phyloP scores from a whole-genome alignment of 2,113 vertebrate genomes.

The Zosterops pallidus region DNA sequence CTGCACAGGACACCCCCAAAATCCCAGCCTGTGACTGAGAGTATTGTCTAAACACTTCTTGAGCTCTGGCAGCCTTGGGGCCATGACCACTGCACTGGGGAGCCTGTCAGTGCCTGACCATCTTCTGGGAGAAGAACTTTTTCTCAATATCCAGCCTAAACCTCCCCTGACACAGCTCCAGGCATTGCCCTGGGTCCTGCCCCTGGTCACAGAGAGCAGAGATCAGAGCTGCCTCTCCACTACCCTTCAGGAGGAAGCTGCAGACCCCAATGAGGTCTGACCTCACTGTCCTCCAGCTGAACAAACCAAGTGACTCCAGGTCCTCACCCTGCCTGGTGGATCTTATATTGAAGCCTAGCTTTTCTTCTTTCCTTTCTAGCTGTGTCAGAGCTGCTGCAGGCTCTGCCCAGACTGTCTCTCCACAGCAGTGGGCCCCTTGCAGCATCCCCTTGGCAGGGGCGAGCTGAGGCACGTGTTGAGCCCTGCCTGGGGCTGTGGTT shows the following conservation, averaged over 20 bases:
- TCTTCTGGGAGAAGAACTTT: background rate
- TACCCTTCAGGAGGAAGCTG: background rate
- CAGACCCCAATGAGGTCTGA: background rate
- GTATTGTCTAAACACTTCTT: background rate
- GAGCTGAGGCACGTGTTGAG: accelerated
- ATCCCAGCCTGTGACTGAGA: background rate
- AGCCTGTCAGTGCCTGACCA: background rate
- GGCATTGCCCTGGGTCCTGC: background rate
- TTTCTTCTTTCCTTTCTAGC: background rate
- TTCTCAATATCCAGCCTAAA: background rate
- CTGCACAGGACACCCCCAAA: background rate
- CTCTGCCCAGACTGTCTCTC: background rate
- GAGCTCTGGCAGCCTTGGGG: background rate
- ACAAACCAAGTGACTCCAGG: background rate
- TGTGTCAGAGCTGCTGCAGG: background rate
- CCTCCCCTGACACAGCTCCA: background rate
- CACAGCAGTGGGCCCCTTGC: accelerated
- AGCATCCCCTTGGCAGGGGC: background rate
- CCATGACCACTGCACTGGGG: background rate
- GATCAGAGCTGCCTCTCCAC: background rate
- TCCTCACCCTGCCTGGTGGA: too few species aligned
- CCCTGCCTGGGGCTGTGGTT: background rate
- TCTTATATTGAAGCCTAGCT: background rate
- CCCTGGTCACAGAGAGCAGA: background rate
- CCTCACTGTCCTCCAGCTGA: background rate